Base-by-base conservation (phyloP, 1,140 invertebrate genomes). In the Oppia nitens region DNA sequence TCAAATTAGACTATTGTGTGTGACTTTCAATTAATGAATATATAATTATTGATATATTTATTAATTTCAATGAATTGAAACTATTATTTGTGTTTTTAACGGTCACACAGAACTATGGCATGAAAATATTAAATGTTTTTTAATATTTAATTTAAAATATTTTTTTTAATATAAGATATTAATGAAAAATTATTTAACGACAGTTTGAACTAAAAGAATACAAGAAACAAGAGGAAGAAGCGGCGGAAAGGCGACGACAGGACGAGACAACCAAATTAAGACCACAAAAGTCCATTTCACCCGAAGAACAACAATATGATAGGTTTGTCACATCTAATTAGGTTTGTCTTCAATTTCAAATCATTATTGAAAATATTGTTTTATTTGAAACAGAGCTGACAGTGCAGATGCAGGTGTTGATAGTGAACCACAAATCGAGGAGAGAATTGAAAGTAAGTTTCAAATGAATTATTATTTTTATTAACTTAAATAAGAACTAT, bases 141-240 rank as follows among this genome's bases (percentile, higher is more conserved):
- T 47, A 47, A 47, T 47, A n/a, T 14, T 47, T 47, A 14, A 47
- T 14, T n/a, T 47, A n/a, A 14, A 12, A 14, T 12, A 47, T n/a
- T 47, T 47, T n/a, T 14, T 14, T 47, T 47, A 28, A 28, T 32
- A 27, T 1, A 2, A 20, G 26, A 28, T 63, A 24, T 49, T n/a
- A n/a, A n/a, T n/a, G n/a, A n/a, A n/a, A n/a, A n/a, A n/a, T n/a
- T 49, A 53, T 40, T 61, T 11, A n/a, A 9, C 23, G 73, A 57
- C 70, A 98, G 92, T 98, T 91, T 79, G 94, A 98, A 77, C 78
- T 98, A 72, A 91, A 91, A 75, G 93, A 98, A 76, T 79, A 90
- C 81, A 91, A 73, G 83, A 90, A 74, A 79, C 82, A 57, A 57
- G 61, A 65, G 59, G 63, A 65, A 61, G 81, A 83, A 67, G 81